Base-by-base conservation (phyloP, 92 coral and sea anemone species). In the Heteractis magnifica region DNA sequence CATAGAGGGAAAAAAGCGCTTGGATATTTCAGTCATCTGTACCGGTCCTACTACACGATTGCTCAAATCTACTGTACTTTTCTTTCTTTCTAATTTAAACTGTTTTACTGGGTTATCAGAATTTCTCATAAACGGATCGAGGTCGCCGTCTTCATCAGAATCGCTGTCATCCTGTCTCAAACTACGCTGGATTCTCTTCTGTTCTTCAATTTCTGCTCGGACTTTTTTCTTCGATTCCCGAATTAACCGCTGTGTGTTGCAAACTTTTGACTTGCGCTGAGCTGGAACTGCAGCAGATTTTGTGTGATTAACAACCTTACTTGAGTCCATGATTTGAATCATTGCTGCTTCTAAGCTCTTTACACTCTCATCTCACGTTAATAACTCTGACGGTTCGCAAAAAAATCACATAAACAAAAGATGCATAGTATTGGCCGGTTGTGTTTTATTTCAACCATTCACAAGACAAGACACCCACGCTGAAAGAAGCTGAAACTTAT, bases 31-130 rank as follows among this genome's bases (percentile, higher is more conserved):
- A 23, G 51, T 58, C 0, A 86, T 86, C 8, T 76, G 78, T 16
- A 86, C 79, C 0, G 90, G 90, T 6, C 92, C 94, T 26, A 91
- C 75, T 41, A 49, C 11, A 80, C 92, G 85, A 26, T 76, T 88
- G 11, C 78, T 86, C 53, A 89, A 58, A 64, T 83, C 90, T 48
- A 93, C 16, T 10, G 85, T 79, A 16, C 52, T 62, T 23, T 56
- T 73, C 51, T 77, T 84, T 18, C 85, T 79, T 44, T 85, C 87
- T 53, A 84, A 82, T 75, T 91, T 86, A 56, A 93, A 86, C 62
- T 72, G 89, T 49, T 64, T 87, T 21, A 84, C 85, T 14, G 93
- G 94, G 78, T 89, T 81, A 8, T 74, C 78, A 10, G 60, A 14
- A 49, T 73, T 84, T 44, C 79, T 56, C 19, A 58, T 60, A 12